These are phyloP conservation scores for Tetragnatha montana DNA, from an alignment of 2,888 invertebrate genomes.

Conservation along the genomic window DNA sequence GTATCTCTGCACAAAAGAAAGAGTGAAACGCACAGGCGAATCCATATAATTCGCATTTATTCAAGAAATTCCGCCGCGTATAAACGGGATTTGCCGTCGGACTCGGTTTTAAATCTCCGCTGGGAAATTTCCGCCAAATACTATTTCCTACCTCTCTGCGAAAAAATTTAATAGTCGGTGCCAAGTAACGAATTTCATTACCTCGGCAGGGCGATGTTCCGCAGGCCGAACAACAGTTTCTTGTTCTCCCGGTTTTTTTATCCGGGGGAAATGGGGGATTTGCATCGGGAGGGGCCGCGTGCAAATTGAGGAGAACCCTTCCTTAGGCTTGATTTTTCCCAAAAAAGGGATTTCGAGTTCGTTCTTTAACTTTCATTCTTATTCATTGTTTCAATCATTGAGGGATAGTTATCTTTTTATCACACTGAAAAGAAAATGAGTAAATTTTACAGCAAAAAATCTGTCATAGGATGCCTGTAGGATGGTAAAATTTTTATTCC, in stretches of 20 bases:
- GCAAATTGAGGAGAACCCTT: not conserved
- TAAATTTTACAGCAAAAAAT: too few species aligned
- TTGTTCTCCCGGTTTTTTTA: constrained; percentile 35
- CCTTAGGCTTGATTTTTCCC: too few species aligned
- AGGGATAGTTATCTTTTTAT: too few species aligned
- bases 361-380: too few species aligned
- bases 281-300: constrained; percentile 40
- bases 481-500: too few species aligned
- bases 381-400: too few species aligned
- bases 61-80: constrained; percentile 62
- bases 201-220: constrained; percentile 42
- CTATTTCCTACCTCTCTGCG: constrained; percentile 51
- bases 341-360: too few species aligned
- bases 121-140: constrained; percentile 67
- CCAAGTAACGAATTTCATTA: constrained; percentile 69
- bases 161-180: constrained; percentile 68
- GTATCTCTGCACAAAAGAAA: constrained; percentile 15
- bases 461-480: too few species aligned
- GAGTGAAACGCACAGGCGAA: constrained; percentile 27
- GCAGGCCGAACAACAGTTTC: constrained; percentile 64
- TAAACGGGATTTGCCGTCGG: constrained; percentile 65
- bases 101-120: constrained; percentile 64
- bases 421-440: too few species aligned
- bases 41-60: constrained; percentile 65
- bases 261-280: constrained; percentile 38